Base-by-base conservation (phyloP, 2,113 vertebrate genomes). In the Capricornis sumatraensis region DNA sequence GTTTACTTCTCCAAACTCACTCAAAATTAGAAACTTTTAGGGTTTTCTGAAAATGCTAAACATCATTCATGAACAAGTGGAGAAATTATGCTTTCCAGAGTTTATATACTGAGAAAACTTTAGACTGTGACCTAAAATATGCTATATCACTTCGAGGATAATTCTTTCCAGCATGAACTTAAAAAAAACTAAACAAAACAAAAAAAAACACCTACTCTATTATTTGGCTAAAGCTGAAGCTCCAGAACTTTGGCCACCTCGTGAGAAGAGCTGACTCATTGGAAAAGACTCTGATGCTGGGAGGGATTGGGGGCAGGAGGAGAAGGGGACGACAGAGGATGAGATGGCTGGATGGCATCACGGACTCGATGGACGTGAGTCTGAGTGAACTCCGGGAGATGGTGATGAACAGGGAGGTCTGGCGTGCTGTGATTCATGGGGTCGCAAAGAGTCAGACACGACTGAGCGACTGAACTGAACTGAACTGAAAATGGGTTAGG, bases 11-110 rank as follows among this genome's bases (percentile, higher is more conserved):
- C 23, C 36, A 85, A 87, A 84, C 13, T 64, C 25, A 67, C 40
- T 95, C 94, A 94, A 93, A 94, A 67, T 88, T 90, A 76, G 55
- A 25, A 86, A 57, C 36, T 91, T 94, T 21, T 10, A 45, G 53
- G 2, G 2, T 94, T 82, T 96, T 78, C 57, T 89, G 79, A 91
- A 83, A 64, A 79, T 89, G 21, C 76, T 62, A n/a, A 23, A 50
- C 30, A 85, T 47, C 19, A 40, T 17, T 60, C 13, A 50, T 30
- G 30, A 86, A 55, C 5, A 64, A 15, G 27, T 47, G 4, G 55
- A 76, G 17, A 96, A 85, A 96, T 96, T 87, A 60, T 74, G 40
- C 43, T n/a, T 89, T 60, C n/a, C 7, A 83, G 25, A 92, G 19
- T 85, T 53, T 94, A 53, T 91, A 7, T 14, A 53, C 36, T 28